phyloP scores from a whole-genome alignment of 2,797 vertebrate species.

The Gymnothorax reevesii region DNA sequence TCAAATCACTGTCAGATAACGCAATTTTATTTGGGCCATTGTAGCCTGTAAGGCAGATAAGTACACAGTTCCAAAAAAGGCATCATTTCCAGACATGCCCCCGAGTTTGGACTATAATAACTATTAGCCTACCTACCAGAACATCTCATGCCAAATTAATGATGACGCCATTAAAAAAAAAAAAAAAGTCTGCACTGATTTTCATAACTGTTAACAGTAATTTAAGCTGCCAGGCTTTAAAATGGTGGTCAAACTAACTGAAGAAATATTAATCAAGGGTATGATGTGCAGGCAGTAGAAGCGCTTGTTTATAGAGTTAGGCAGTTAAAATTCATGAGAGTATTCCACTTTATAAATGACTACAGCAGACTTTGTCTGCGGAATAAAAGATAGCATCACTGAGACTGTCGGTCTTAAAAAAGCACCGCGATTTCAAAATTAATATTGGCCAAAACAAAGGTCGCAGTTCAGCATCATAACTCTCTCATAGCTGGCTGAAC shows the following conservation, averaged over 20 bases:
- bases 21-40: slow-evolving; percentile 16
- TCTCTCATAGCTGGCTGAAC: neutral
- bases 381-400: neutral
- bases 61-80: neutral
- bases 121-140: slow-evolving; percentile 3
- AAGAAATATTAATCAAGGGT: slow-evolving; percentile 16
- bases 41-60: slow-evolving; percentile 11
- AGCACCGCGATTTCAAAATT: neutral
- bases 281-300: neutral
- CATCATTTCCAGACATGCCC: slow-evolving; percentile 3
- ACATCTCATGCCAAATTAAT: neutral
- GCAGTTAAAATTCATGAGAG: slow-evolving; percentile 18
- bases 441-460: neutral
- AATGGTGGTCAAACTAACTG: neutral
- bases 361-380: neutral
- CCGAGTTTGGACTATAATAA: neutral
- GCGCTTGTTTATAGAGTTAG: slow-evolving; percentile 11
- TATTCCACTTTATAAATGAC: neutral
- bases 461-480: neutral
- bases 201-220: slow-evolving; percentile 20
- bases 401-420: neutral
- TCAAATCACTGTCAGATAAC: slow-evolving; percentile 21
- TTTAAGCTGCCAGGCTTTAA: neutral
- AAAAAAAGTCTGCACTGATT: slow-evolving; percentile 12
- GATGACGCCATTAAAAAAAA: slow-evolving; percentile 17